A percentile compares a stretch with the other conserved stretches of the same genome.
Evolutionary conservation across 2,797 vertebrate species (phyloP).

Genomic region (Psittacula echo): DNA sequence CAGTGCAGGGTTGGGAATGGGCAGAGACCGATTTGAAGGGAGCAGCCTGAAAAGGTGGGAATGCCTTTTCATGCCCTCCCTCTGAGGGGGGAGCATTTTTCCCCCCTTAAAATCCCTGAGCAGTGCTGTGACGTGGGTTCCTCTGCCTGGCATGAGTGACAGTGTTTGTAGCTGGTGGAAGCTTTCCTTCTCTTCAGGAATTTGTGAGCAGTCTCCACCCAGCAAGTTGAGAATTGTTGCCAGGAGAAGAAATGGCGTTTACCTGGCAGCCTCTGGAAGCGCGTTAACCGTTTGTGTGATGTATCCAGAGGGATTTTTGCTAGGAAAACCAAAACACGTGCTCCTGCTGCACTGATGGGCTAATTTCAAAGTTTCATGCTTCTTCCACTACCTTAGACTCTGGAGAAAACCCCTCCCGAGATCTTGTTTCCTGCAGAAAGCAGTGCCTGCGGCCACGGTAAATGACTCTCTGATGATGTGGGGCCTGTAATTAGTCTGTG

Average conservation of each 20-base stretch:
- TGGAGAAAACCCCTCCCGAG: neutral
- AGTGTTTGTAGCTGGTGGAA: neutral
- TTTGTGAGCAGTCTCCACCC: conserved; percentile 62
- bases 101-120: neutral
- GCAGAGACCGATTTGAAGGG: neutral
- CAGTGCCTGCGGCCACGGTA: conserved; percentile 7
- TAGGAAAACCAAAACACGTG: neutral
- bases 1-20: neutral
- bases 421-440: conserved; percentile 44
- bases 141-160: neutral
- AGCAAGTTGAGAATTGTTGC: conserved; percentile 40
- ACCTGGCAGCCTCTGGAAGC: conserved; percentile 52
- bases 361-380: neutral
- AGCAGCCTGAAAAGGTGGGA: neutral
- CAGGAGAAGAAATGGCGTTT: conserved; percentile 5
- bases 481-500: conserved; percentile 59
- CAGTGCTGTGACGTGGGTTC: neutral
- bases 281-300: conserved; percentile 35
- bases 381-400: neutral
- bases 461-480: conserved; percentile 47
- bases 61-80: neutral
- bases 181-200: conserved; percentile 60
- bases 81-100: neutral
- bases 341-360: neutral
- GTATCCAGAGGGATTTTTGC: neutral